Evolutionary conservation across 2,888 invertebrate genomes (phyloP).

Genomic region (Papilio gigon): DNA sequence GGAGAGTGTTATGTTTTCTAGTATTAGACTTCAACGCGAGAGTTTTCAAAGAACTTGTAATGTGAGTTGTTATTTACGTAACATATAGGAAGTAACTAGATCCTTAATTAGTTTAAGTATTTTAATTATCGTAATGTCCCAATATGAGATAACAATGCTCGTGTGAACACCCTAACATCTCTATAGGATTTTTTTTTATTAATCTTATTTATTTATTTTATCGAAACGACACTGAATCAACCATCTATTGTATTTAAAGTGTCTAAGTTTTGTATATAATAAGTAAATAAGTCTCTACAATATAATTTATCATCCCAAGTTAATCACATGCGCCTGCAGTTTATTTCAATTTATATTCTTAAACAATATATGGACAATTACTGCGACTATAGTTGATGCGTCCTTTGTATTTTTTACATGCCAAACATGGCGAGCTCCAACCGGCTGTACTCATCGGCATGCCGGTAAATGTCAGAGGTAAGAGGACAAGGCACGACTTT

Average conservation of each 20-base stretch:
- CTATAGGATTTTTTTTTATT: no score
- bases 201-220: no score
- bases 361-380: slow-evolving; percentile 5
- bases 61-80: background rate
- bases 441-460: slow-evolving; percentile 28
- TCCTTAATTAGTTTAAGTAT: background rate
- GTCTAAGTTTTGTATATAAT: background rate
- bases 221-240: no score
- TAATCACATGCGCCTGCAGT: background rate
- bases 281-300: background rate
- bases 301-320: slow-evolving; percentile 1
- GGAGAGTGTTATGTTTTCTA: slow-evolving; percentile 1
- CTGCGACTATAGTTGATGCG: background rate
- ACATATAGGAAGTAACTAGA: background rate
- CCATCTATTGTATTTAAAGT: background rate
- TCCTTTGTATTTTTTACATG: slow-evolving; percentile 27
- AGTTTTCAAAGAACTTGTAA: slow-evolving; percentile 1
- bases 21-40: slow-evolving; percentile 1
- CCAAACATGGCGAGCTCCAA: slow-evolving; percentile 31
- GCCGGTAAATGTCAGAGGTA: slow-evolving; percentile 57
- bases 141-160: no score
- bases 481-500: slow-evolving; percentile 58
- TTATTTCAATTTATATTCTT: slow-evolving; percentile 9
- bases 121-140: background rate
- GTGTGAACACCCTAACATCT: no score